These are phyloP conservation scores for Crocuta crocuta DNA, from an alignment of 2,113 vertebrate genomes.

Conservation along the genomic window DNA sequence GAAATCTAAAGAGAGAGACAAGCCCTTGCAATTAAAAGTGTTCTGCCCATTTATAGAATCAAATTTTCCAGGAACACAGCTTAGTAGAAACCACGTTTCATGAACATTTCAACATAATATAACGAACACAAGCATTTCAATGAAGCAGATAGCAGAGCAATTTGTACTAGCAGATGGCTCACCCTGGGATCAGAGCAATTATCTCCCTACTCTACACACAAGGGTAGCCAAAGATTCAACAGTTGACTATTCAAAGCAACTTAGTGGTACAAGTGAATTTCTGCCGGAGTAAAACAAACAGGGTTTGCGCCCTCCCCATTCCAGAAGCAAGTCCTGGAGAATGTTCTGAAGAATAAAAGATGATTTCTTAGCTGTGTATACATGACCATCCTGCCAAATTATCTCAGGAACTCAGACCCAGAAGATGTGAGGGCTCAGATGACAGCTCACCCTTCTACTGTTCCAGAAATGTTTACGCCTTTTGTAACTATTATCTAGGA, in stretches of 20 bases:
- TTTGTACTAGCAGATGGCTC: slow-evolving; percentile 81
- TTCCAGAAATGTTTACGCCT: neutral
- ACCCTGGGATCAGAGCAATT: slow-evolving; percentile 78
- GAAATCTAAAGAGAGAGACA: slow-evolving; percentile 55
- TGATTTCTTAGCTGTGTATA: neutral
- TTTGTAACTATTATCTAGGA: neutral
- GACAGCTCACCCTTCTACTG: neutral
- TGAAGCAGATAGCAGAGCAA: slow-evolving; percentile 77
- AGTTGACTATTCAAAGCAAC: slow-evolving; percentile 67
- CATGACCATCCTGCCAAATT: neutral
- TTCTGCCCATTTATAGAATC: slow-evolving; percentile 75
- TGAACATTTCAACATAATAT: slow-evolving; percentile 72
- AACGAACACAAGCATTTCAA: slow-evolving; percentile 65
- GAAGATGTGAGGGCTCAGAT: neutral
- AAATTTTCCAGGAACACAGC: slow-evolving; percentile 72
- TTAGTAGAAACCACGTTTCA: slow-evolving; percentile 70
- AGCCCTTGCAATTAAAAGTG: slow-evolving; percentile 69
- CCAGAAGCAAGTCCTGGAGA: neutral
- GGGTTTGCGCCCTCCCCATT: neutral
- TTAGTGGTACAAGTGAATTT: slow-evolving; percentile 49
- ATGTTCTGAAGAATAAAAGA: neutral
- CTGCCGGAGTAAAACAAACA: slow-evolving; percentile 32
- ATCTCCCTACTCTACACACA: slow-evolving; percentile 58
- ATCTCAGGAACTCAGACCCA: neutral
- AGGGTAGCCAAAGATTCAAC: slow-evolving; percentile 70